These are phyloP conservation scores for Tachina fera DNA, from an alignment of 2,888 invertebrate genomes.

Conservation along the genomic window DNA sequence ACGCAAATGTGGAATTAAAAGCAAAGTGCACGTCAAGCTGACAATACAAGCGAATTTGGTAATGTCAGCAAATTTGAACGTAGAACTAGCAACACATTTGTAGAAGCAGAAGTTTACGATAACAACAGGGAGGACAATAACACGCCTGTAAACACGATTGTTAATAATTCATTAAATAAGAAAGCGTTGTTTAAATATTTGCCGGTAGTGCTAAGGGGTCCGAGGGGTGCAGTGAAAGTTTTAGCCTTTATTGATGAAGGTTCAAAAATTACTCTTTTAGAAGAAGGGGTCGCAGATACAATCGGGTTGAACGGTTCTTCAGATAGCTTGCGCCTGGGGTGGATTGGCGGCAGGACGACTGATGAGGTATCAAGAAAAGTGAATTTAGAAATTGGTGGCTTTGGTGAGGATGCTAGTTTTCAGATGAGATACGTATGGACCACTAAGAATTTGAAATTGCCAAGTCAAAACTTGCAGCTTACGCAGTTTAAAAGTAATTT, in stretches of 20 bases:
- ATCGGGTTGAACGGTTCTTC: slow-evolving; percentile 40
- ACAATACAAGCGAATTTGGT: neutral
- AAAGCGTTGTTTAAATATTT: slow-evolving; percentile 59
- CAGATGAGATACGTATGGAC: slow-evolving; percentile 57
- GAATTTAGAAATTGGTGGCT: slow-evolving; percentile 20
- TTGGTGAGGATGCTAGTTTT: slow-evolving; percentile 8
- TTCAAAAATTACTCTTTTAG: slow-evolving; percentile 50
- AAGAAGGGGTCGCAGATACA: slow-evolving; percentile 40
- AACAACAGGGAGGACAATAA: neutral
- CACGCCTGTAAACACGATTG: slow-evolving; percentile 12
- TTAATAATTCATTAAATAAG: slow-evolving; percentile 19
- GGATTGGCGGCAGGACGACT: slow-evolving; percentile 53
- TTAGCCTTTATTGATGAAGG: slow-evolving; percentile 54
- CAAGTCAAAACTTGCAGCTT: slow-evolving; percentile 2
- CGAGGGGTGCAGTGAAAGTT: slow-evolving; percentile 24
- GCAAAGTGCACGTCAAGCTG: slow-evolving; percentile 2
- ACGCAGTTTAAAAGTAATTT: neutral
- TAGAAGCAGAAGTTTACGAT: neutral
- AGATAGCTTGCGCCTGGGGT: slow-evolving; percentile 49
- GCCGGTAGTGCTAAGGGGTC: slow-evolving; percentile 44
- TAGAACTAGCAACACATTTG: neutral
- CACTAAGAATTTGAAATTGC: slow-evolving; percentile 41
- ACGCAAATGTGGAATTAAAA: slow-evolving; percentile 46
- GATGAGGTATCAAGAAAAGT: slow-evolving; percentile 48
- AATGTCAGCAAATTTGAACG: neutral